Evolutionary conservation across 92 coral and sea anemone genomes (phyloP).

Genomic region (Galaxea fascicularis): DNA sequence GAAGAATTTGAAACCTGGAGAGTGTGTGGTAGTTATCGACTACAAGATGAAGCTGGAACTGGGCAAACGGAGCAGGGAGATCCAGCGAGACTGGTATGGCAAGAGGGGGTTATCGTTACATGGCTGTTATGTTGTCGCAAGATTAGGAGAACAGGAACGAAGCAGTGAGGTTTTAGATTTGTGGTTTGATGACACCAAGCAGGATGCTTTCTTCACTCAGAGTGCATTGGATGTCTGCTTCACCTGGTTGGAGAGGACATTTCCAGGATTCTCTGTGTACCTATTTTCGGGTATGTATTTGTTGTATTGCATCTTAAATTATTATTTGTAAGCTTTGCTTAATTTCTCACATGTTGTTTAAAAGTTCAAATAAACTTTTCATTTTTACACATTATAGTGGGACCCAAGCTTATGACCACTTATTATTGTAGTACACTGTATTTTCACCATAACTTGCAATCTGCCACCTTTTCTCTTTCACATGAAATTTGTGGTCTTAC

Average conservation of each 20-base stretch:
- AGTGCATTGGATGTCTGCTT: constrained; percentile 30
- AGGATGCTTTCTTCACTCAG: too few relatives aligned
- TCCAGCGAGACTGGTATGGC: constrained; percentile 45
- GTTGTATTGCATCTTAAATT: too few relatives aligned
- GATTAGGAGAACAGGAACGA: not conserved
- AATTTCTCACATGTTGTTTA: too few relatives aligned
- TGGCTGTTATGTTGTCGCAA: constrained; percentile 3
- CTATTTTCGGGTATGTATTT: constrained; percentile 22
- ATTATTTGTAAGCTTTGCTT: too few relatives aligned
- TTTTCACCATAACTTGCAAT: too few relatives aligned
- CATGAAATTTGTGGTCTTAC: too few relatives aligned
- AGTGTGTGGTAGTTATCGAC: constrained; percentile 28
- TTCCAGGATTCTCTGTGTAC: constrained; percentile 25
- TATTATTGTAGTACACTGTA: too few relatives aligned
- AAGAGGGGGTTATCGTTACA: constrained; percentile 21
- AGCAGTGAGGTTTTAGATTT: not conserved
- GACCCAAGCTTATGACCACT: too few relatives aligned
- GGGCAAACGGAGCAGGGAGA: constrained; percentile 22
- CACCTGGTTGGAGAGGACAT: constrained; percentile 29
- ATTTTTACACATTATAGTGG: too few relatives aligned
- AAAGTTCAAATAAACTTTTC: too few relatives aligned
- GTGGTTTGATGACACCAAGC: constrained; percentile 43
- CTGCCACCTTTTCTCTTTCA: too few relatives aligned
- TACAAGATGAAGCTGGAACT: constrained; percentile 55
- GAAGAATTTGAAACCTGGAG: constrained; percentile 37